Evolutionary conservation across 35 echinoderm and acorn worm genomes (phyloP), one percentile per base, ranked within the genome.

Genomic region (Diadema setosum): DNA sequence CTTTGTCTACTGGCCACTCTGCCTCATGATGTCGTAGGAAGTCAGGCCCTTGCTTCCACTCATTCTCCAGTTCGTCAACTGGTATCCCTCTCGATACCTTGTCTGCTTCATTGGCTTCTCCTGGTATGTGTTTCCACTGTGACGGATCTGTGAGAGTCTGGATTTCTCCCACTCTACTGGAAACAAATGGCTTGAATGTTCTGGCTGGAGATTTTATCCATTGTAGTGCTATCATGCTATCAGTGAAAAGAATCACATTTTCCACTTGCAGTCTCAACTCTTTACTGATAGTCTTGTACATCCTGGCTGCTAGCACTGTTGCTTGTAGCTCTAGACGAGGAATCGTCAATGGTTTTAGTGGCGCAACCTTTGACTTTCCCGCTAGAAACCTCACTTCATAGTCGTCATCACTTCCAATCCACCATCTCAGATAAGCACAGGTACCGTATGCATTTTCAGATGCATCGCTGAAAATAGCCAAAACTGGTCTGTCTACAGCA

Each of bases 161-260:
- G 8, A 88, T 92, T 58, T 91, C 89, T 21, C 84, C 82, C 5
- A 96, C 89, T 85, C 94, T 96, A 65, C 75, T 83, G 12, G 94
- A 75, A 1, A 92, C 85, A 58, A 96, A 96, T 14, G 86, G 82
- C 50, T 94, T 94, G 50, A 76, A 94, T 34, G 16, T 17, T 39
- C 93, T 85, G 18, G 93, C 70, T 29, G 59, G 45, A 83, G 82
- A 37, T 44, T 70, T 52, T 11, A 95, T 95, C 88, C 93, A 95
- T 0, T 20, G 27, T 23, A 91, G 39, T 12, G 55, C 58, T 15
- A 95, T 95, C 12, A 82, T 69, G 29, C 87, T 91, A 82, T 91
- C 87, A n/a, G 83, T 57, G n/a, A 90, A 18, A 74, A 91, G 87
- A 31, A 95, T 41, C 32, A 61, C 42, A 9, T 82, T 83, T 12